Evolutionary conservation across 2,113 vertebrate genomes (phyloP), one percentile per base, ranked within the genome.

Genomic region (Abramis brama): DNA sequence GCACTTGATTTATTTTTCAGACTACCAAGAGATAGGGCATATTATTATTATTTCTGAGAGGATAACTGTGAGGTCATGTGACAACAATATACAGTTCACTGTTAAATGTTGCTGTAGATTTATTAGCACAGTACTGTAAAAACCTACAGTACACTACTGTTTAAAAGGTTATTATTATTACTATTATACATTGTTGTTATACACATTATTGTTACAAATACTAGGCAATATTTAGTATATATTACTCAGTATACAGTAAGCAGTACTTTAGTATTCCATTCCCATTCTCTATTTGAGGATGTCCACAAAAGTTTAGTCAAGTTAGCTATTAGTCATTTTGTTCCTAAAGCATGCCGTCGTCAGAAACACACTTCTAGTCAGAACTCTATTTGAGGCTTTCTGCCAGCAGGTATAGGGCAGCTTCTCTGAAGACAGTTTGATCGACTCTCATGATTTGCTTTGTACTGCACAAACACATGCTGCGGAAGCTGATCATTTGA

Each of bases 391-490:
- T 11, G 17, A 2, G 21, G 10, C 33, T 79, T 59, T 13, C n/a
- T 81, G 59, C 79, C 79, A 45, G 60, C 79, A 64, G 59, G 79
- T 17, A 36, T 36, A 21, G 25, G n/a, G n/a, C 23, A 30, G 25
- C 23, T 45, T 81, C 57, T 62, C 15, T 64, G 79, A 81, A 81
- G 45, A 27, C 17, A 36, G 80, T 52, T 70, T 82, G 45, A 70
- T 82, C 64, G 33, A 70, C 25, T 82, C 27, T 89, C 83, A 87
- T 86, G 87, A 79, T 85, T 91, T 87, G 90, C 88, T 82, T 70
- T 70, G 80, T 70, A 33, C 17, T 25, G 70, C 62, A 70, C 25
- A 77, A 85, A 87, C 88, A 81, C 86, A 82, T 75, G 83, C 83
- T 86, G 89, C 64, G 87, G 87, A 79, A 55, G 45, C 64, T 55